Percentiles rank a stretch among this genome's conserved stretches.
Evolutionary conservation across 1,140 invertebrate species (phyloP).

Genomic region (Sinonovacula constricta): DNA sequence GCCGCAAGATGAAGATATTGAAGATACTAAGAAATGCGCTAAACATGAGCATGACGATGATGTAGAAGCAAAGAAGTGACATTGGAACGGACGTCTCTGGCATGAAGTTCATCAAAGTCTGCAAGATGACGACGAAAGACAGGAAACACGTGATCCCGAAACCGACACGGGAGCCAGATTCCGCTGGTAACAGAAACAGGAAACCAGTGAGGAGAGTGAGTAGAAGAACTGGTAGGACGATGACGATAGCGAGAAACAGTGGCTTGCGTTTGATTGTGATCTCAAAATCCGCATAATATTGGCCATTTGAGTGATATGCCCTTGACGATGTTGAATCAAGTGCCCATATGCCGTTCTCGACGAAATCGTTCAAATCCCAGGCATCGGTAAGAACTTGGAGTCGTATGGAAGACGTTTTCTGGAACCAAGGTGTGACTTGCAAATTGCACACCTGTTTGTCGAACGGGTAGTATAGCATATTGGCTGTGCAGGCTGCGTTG

Average conservation of each 20-base stretch:
- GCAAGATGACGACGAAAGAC: conserved; percentile 7
- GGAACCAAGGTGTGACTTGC: conserved; percentile 6
- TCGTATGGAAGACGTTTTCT: not conserved
- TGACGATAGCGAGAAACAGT: not conserved
- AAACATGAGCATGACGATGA: not conserved
- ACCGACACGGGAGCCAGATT: not conserved
- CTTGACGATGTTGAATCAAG: not conserved
- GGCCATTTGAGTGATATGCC: not conserved
- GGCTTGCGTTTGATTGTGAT: not conserved
- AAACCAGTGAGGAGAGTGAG: not conserved
- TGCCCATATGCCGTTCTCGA: conserved; percentile 2
- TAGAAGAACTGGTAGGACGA: not conserved
- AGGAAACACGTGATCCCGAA: not conserved
- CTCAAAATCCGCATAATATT: not conserved
- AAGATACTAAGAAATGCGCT: not conserved
- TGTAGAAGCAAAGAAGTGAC: not conserved
- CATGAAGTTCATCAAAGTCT: not conserved
- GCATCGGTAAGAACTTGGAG: not conserved
- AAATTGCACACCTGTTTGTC: conserved; percentile 24
- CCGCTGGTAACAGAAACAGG: not conserved
- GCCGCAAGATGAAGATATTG: conserved; percentile 1
- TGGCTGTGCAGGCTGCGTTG: conserved; percentile 17
- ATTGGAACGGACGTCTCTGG: not conserved
- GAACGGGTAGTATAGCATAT: conserved; percentile 33
- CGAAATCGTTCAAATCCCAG: not conserved